Conservation (phyloP, 2,797 vertebrate genomes). For the Lophius americanus region DNA sequence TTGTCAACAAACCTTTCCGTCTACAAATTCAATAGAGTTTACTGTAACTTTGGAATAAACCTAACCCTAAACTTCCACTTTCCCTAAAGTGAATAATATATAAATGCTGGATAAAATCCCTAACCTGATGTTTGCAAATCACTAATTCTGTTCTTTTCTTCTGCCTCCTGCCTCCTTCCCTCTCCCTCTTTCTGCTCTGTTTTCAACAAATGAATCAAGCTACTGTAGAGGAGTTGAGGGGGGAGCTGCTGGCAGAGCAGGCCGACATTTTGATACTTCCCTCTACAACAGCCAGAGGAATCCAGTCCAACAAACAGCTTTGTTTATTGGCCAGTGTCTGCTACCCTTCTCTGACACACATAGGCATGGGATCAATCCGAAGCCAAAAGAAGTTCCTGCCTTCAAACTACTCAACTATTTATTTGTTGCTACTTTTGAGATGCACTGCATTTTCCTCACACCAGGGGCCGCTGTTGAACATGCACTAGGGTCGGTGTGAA, state of each 20-base stretch:
- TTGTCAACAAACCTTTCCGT: conserved; percentile 29
- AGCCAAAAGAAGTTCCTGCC: conserved; percentile 6
- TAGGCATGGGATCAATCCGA: conserved; percentile 31
- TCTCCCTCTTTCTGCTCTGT: neutral
- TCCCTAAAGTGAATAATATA: conserved; percentile 23
- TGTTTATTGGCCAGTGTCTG: conserved; percentile 44
- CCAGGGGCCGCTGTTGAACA: conserved; percentile 70
- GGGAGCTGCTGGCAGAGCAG: conserved; percentile 3
- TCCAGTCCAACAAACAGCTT: conserved; percentile 49
- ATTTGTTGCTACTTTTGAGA: neutral
- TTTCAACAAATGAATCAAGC: conserved; percentile 40
- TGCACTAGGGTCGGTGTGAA: conserved; percentile 17
- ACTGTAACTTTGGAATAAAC: conserved; percentile 13
- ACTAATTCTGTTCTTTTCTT: conserved; percentile 5
- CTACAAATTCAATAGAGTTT: conserved; percentile 33
- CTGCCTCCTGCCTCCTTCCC: neutral
- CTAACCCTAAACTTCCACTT: neutral
- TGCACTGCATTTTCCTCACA: conserved; percentile 39
- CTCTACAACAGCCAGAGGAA: conserved; percentile 29
- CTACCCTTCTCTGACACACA: conserved; percentile 34
- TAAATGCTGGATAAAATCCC: conserved; percentile 17
- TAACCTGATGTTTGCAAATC: conserved; percentile 7
- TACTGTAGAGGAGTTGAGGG: conserved; percentile 5
- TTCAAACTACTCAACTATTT: neutral
- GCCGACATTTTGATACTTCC: conserved; percentile 14